Evolutionary conservation across 2,888 invertebrate genomes (phyloP).

Genomic region (Timema cristinae): DNA sequence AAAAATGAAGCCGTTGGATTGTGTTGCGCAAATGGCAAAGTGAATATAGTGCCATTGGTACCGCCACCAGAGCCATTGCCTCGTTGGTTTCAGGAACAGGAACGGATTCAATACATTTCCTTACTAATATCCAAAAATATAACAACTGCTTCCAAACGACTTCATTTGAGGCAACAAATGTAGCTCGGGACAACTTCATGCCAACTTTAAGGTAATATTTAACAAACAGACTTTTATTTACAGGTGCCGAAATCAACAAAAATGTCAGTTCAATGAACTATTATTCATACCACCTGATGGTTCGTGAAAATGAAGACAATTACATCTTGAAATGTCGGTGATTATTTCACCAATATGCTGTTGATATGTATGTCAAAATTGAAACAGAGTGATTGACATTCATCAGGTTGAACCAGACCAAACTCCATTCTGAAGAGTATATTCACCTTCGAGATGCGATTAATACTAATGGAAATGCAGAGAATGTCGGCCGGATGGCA

Average conservation of each 20-base stretch:
- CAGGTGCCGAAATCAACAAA: slow-evolving; percentile 25
- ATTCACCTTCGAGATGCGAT: slow-evolving; percentile 16
- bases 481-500: not conserved
- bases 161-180: too few species aligned
- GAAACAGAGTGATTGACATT: slow-evolving; percentile 40
- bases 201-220: too few species aligned
- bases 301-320: slow-evolving; percentile 29
- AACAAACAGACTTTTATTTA: not conserved
- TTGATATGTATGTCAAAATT: slow-evolving; percentile 38
- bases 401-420: slow-evolving; percentile 38
- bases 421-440: slow-evolving; percentile 26
- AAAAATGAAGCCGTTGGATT: too few species aligned
- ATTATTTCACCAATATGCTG: slow-evolving; percentile 37
- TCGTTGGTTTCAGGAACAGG: too few species aligned
- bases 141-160: too few species aligned
- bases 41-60: too few species aligned
- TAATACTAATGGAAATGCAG: not conserved
- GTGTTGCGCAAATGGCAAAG: too few species aligned
- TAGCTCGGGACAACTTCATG: too few species aligned
- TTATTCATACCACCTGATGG: slow-evolving; percentile 37
- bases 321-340: slow-evolving; percentile 31
- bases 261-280: slow-evolving; percentile 34
- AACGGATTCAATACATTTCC: too few species aligned
- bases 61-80: too few species aligned
- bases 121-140: too few species aligned